Evolutionary conservation across 2,888 invertebrate species (phyloP), one percentile per base, ranked within the genome.

Genomic region (Agrilus cyanescens): DNA sequence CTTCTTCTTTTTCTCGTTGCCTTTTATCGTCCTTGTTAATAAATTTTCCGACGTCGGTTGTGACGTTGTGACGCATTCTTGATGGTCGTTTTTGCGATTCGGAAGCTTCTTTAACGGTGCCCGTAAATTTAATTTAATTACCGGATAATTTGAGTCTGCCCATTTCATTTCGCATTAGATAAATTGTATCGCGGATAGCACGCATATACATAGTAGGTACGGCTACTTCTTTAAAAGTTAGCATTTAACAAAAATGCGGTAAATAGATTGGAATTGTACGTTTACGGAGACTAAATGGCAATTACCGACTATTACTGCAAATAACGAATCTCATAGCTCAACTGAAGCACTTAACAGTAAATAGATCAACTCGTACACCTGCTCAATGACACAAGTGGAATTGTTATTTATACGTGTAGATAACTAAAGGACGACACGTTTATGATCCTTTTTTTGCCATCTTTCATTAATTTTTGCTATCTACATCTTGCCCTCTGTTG

Each of bases 191-290:
- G 30, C 32, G 43, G 43, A 48, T 43, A 48, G 50, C 46, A 49
- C 44, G 46, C 38, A 25, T 25, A 25, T 25, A 25, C 25, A 25
- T 25, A 20, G 25, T 25, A 25, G 25, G 25, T 25, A 25, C 25
- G 25, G 55, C 42, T 32, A 45, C 36, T 53, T 54, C 53, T 54
- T 51, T 47, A 45, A 46, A 35, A 46, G 47, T 53, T 53, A 57
- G 57, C 55, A 58, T 60, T 62, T 60, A 52, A 54, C 57, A 62
- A 60, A 63, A 61, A 62, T 62, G 62, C 57, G 53, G 61, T 61
- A 61, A 61, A 61, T 60, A 54, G 57, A 57, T 50, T 42, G 53
- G 55, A 60, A 58, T 57, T 58, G 56, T 55, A 50, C 60, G 59
- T 57, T 56, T 54, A 55, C 50, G 54, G 50, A 52, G 53, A 57